Base-by-base conservation (phyloP, 2,113 vertebrate genomes). In the Ceratotherium simum region DNA sequence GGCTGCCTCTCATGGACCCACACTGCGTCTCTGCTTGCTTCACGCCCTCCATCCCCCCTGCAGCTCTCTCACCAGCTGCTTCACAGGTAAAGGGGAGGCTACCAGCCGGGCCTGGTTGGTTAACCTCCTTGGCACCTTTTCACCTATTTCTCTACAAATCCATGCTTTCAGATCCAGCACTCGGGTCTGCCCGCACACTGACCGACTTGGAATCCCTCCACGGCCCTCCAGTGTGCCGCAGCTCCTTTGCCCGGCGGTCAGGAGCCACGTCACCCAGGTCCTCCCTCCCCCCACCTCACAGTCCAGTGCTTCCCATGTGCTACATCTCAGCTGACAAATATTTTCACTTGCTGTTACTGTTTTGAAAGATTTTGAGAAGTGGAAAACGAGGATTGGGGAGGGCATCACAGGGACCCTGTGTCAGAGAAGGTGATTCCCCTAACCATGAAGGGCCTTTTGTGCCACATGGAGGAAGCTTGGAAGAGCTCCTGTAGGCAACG, bases 161-260 rank as follows among this genome's bases (percentile, higher is more conserved):
- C 36, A 1, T 4, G 17, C 21, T 23, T 83, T 48, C 21, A 12
- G 46, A 33, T 65, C 80, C 27, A 17, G 39, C 58, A 3, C 6
- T 13, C 14, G 2, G 69, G 29, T 13, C 65, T 36, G 56, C 56
- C 29, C 4, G 1, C 48, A 9, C 17, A 8, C 13, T 6, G 33
- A 42, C 21, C 1, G 0, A 16, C 14, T 3, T 27, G 33, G 48
- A 14, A 3, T 39, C 56, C n/a, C 9, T 20, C 25, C 2, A 0
- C 0, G 56, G 54, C 48, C 36, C 18, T 25, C 48, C 7, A 7
- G 3, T 10, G 48, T 48, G 48, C 48, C 48, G 11, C 48, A 1
- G 25, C 20, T 64, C 33, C 33, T n/a, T 29, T 5, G 20, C 10
- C 33, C 8, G 46, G 36, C 0, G 1, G 27, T 1, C 27, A 62